Evolutionary conservation across 2,888 invertebrate genomes (phyloP), one percentile per base, ranked within the genome.

Genomic region (Leptinotarsa tumamoca): DNA sequence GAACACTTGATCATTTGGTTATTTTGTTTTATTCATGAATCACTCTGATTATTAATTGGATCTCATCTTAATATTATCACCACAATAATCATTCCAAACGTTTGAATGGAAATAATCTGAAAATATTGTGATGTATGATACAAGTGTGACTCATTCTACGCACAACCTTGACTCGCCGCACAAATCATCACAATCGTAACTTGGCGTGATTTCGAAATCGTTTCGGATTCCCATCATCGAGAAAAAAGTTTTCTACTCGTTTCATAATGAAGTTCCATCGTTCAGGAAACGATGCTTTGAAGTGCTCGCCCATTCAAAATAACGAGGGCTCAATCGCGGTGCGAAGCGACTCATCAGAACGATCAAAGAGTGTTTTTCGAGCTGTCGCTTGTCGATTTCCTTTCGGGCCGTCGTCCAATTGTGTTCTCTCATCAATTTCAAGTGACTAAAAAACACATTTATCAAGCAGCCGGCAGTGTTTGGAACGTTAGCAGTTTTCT

Each of bases 381-480:
- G 54, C 18, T 54, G 54, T 58, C 23, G 58, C 58, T 21, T 23
- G 21, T 58, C 58, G 23, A 58, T 58, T 58, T 58, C 58, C 66
- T 50, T 66, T 66, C 58, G 71, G 71, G 58, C 58, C 15, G 21
- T 61, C 61, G 43, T 71, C 63, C 63, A 71, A 71, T 27, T 71
- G 43, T 66, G 27, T 63, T 52, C 23, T 14, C 66, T 72, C 68
- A 63, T 63, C 68, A 63, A 72, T 63, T 68, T 43, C 17, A 43
- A 68, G 49, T 23, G 23, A 49, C 61, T 49, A 58, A 71, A 67
- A 58, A 74, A 71, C 71, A 71, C 72, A 72, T 75, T 68, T 72
- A 68, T 75, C 75, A 75, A 54, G 33, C 70, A 75, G 33, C 68
- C 63, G 51, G 68, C 66, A 18, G 54, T 54, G 58, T 58, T 58